Evolutionary conservation across 92 coral and sea anemone genomes (phyloP).

Genomic region (Epizoanthus scotinus): DNA sequence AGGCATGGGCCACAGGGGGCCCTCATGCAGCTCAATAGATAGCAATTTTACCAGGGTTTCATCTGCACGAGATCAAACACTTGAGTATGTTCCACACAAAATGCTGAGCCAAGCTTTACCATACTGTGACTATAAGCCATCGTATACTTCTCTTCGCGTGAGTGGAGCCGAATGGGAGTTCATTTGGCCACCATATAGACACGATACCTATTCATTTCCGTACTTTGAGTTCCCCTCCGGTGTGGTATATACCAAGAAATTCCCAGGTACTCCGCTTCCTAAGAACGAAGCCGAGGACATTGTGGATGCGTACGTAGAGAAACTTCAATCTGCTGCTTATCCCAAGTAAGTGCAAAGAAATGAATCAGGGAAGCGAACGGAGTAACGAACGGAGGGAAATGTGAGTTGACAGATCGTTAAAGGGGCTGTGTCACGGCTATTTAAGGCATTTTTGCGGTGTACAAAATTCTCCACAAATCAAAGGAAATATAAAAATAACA

Average conservation of each 20-base stretch:
- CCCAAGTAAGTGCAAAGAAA: too few species aligned
- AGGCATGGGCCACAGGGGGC: neutral
- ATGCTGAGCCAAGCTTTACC: neutral
- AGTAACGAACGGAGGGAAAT: too few species aligned
- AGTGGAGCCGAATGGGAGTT: neutral
- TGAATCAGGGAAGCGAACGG: too few species aligned
- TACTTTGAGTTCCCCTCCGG: neutral
- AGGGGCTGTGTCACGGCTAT: too few species aligned
- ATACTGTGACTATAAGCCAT: constrained; percentile 20
- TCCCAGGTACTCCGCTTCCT: constrained; percentile 37
- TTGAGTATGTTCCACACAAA: constrained; percentile 8
- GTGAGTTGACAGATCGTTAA: too few species aligned
- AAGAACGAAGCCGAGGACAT: constrained; percentile 42
- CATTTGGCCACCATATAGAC: constrained; percentile 9
- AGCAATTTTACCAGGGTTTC: neutral
- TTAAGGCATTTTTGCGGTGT: too few species aligned
- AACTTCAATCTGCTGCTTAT: neutral
- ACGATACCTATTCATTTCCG: constrained; percentile 13
- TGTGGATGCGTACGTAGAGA: constrained; percentile 31
- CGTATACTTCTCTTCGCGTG: neutral
- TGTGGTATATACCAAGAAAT: neutral
- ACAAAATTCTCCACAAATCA: too few species aligned
- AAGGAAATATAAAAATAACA: too few species aligned
- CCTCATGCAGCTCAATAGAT: neutral
- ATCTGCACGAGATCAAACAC: neutral